These are phyloP conservation scores for Lithophane semibrunnea DNA, from an alignment of 2,888 invertebrate genomes.

Conservation along the genomic window DNA sequence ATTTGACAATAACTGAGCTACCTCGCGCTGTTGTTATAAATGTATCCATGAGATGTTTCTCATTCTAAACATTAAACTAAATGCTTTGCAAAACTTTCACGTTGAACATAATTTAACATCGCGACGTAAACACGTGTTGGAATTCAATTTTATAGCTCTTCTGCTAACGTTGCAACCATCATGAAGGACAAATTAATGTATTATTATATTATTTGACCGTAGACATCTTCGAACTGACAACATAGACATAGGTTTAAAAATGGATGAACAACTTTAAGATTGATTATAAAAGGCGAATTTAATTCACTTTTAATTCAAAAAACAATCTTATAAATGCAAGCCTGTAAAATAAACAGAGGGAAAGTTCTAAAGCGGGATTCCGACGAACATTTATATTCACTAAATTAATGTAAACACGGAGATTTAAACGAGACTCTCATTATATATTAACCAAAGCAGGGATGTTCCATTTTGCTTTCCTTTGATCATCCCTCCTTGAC, in stretches of 20 bases:
- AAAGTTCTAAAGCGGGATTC: constrained; percentile 59
- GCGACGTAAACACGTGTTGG: constrained; percentile 18
- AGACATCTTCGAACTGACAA: neutral
- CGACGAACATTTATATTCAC: constrained; percentile 75
- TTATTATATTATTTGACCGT: neutral
- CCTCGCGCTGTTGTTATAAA: neutral
- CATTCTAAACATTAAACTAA: neutral
- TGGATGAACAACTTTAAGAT: neutral
- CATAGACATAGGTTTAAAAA: neutral
- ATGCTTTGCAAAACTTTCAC: constrained; percentile 44
- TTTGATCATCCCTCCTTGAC: constrained; percentile 82
- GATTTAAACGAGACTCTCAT: constrained; percentile 83
- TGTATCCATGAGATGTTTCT: neutral
- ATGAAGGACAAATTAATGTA: neutral
- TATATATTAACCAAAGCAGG: constrained; percentile 87
- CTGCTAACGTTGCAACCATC: neutral
- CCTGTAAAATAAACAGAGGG: constrained; percentile 33
- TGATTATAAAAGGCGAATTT: neutral
- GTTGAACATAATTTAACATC: constrained; percentile 17
- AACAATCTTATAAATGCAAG: constrained; percentile 2
- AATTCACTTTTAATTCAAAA: constrained; percentile 16
- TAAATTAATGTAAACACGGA: constrained; percentile 87
- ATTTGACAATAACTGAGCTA: neutral
- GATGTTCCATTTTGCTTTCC: constrained; percentile 80
- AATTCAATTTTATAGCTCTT: constrained; percentile 36